Percentiles rank a stretch among this genome's conserved stretches.
These are phyloP conservation scores for Drosophila nigromelanica DNA, from an alignment of 1,140 invertebrate genomes.

Conservation along the genomic window DNA sequence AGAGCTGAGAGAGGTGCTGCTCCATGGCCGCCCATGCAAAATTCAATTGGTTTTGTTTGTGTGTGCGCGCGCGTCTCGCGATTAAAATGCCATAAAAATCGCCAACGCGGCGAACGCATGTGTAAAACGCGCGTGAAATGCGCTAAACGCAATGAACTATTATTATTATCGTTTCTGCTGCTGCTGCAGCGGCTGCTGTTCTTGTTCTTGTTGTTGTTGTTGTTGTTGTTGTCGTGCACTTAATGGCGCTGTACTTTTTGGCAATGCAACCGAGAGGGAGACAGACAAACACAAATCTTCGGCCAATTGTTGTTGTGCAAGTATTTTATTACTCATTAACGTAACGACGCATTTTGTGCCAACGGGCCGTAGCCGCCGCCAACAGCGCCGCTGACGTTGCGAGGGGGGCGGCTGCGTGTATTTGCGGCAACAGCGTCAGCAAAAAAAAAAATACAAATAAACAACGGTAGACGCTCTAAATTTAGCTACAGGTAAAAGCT, in stretches of 20 bases:
- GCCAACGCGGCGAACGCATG: conserved; percentile 55
- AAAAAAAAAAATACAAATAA: conserved; percentile 34
- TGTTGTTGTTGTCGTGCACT: conserved; percentile 41
- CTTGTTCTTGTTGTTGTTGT: conserved; percentile 15
- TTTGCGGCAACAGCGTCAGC: conserved; percentile 67
- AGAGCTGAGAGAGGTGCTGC: not conserved
- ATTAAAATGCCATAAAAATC: conserved; percentile 80
- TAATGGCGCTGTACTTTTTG: conserved; percentile 68
- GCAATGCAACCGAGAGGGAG: conserved; percentile 29
- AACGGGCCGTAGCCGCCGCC: conserved; percentile 40
- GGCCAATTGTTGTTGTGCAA: conserved; percentile 58
- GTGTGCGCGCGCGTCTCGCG: conserved; percentile 56
- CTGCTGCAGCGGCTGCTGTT: not conserved
- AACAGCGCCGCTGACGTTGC: conserved; percentile 44
- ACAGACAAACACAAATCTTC: conserved; percentile 23
- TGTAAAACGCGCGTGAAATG: conserved; percentile 56
- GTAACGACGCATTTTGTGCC: conserved; percentile 78
- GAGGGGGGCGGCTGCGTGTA: conserved; percentile 28
- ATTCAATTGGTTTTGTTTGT: conserved; percentile 31
- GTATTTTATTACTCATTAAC: conserved; percentile 83
- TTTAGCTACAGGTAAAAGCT: conserved; percentile 76
- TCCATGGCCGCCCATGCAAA: conserved; percentile 29
- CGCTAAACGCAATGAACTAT: conserved; percentile 47
- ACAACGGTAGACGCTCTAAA: conserved; percentile 75
- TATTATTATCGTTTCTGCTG: conserved; percentile 25